Evolutionary conservation across 2,888 invertebrate species (phyloP).

Genomic region (Gastracanthus pulcherrimus): DNA sequence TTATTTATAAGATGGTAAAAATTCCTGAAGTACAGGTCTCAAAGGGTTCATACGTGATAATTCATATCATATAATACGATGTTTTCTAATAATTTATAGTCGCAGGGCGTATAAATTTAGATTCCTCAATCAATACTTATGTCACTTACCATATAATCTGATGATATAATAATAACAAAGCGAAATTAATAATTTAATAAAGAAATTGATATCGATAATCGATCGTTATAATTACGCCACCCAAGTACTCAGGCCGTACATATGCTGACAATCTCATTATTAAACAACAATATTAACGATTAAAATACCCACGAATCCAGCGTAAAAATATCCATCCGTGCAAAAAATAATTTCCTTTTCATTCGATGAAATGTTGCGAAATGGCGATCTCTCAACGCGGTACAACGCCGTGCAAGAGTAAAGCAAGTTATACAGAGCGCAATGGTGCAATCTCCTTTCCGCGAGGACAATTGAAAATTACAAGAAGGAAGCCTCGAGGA

Average conservation of each 20-base stretch:
- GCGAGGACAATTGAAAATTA: slow-evolving; percentile 2
- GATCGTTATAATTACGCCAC: slow-evolving; percentile 11
- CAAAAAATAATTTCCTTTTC: no score
- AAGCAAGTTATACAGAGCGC: neutral
- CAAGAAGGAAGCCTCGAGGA: neutral
- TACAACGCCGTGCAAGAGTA: no score
- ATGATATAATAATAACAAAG: neutral
- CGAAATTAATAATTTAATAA: slow-evolving; percentile 14
- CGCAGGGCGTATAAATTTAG: neutral
- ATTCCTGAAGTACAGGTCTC: no score
- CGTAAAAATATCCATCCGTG: neutral
- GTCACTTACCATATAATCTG: neutral
- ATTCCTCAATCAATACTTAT: neutral
- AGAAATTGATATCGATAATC: slow-evolving; percentile 52
- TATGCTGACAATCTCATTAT: neutral
- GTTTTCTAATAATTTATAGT: no score
- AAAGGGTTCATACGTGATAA: no score
- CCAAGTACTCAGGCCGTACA: neutral
- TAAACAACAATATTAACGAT: slow-evolving; percentile 1
- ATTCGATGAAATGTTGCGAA: no score
- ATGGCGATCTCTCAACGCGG: no score
- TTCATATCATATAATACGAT: no score
- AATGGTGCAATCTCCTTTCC: neutral
- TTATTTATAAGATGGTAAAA: no score
- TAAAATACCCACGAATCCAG: neutral